phyloP scores from a whole-genome alignment of 2,113 vertebrate species.

The Semicossyphus pulcher region DNA sequence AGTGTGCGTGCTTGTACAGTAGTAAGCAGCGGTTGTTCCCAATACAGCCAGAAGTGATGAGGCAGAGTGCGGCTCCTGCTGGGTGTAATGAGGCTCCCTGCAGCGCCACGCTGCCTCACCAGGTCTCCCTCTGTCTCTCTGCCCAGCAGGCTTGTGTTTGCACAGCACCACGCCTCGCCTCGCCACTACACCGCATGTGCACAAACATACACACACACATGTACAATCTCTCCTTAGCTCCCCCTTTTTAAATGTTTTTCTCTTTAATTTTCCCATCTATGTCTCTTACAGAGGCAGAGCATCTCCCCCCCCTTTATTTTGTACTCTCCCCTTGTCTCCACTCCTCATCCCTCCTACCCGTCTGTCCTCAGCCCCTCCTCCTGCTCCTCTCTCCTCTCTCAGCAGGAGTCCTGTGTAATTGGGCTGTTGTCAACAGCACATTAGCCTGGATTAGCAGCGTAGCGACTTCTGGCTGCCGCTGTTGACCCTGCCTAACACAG shows the following conservation, averaged over 20 bases:
- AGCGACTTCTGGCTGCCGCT: constrained; percentile 68
- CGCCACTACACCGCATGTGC: constrained; percentile 36
- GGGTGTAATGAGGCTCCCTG: constrained; percentile 85
- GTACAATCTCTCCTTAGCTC: constrained; percentile 4
- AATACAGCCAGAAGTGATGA: constrained; percentile 78
- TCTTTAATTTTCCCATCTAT: not conserved
- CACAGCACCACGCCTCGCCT: constrained; percentile 42
- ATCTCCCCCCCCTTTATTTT: constrained; percentile 6
- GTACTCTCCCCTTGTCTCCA: not conserved
- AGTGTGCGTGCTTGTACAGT: constrained; percentile 21
- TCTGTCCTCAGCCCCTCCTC: constrained; percentile 30
- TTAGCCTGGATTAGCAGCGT: constrained; percentile 80
- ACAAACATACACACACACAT: constrained; percentile 17
- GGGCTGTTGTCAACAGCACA: constrained; percentile 83
- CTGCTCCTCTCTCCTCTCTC: constrained; percentile 50
- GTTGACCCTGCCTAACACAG: constrained; percentile 55
- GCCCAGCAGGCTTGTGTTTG: constrained; percentile 68
- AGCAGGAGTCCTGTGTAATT: constrained; percentile 80
- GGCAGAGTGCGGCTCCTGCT: constrained; percentile 79
- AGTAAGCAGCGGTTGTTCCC: constrained; percentile 64
- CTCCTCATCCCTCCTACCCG: not conserved
- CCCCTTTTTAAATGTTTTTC: constrained; percentile 32
- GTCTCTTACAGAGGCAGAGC: not conserved
- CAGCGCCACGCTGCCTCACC: constrained; percentile 74
- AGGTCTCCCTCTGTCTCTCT: constrained; percentile 62